Base-by-base conservation (phyloP, 2,797 vertebrate species). In the Xenentodon cancila region DNA sequence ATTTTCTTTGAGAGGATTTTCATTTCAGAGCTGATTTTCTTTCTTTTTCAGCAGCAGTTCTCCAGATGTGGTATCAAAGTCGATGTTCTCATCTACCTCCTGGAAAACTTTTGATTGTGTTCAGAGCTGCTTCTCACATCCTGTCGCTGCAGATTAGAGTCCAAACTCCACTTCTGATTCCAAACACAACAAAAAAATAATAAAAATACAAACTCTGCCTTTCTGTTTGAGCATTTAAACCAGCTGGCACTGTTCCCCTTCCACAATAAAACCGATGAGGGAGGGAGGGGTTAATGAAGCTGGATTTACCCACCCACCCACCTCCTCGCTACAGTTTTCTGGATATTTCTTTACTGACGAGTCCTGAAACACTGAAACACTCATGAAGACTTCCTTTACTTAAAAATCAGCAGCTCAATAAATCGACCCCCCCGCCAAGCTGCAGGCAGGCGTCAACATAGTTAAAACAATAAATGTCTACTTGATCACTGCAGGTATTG, bases 391-490 rank as follows among this genome's bases (percentile, higher is more conserved):
- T 71, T 83, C 55, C 62, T 51, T 43, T 77, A 67, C 59, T 74
- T 56, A 57, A 37, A 82, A 81, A 77, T 73, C 85, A 60, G 2
- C 34, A 25, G 64, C 69, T 80, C 63, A 3, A 81, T 78, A 80
- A 81, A 88, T 86, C 80, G 73, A 76, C 71, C 40, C 4, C 18
- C 40, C 73, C 61, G 58, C 49, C 48, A 54, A 56, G 66, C 70
- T 32, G 30, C 1, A 32, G 47, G 37, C 37, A 37, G 48, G 60
- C 44, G 74, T 68, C 58, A 15, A 76, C 63, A 42, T 20, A 64
- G 58, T 71, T 81, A 72, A 86, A 84, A 85, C 74, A 81, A 83
- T 86, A 77, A 57, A 79, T 76, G 68, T 69, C 66, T 72, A 48
- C 64, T 71, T 58, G 61, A 69, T 76, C 64, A 42, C 45, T 64